Conservation (phyloP, 1,140 invertebrate species). For the Drosophila pseudoananassae region DNA sequence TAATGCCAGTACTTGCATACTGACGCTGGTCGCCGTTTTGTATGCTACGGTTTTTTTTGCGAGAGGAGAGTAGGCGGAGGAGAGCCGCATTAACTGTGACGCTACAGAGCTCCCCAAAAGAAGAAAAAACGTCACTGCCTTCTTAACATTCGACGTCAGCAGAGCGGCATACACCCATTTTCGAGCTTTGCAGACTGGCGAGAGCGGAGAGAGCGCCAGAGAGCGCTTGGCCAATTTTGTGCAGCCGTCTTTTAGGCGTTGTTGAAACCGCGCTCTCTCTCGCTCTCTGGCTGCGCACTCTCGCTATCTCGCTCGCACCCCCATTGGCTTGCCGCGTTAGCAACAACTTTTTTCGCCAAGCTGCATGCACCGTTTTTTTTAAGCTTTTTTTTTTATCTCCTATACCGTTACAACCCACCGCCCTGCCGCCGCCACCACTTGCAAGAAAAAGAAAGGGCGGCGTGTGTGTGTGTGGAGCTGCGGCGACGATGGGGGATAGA, state of each 20-base stretch:
- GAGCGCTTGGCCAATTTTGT: slow-evolving; percentile 12
- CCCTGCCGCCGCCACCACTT: too few species aligned
- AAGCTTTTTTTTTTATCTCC: neutral
- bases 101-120: neutral
- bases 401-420: too few species aligned
- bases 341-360: slow-evolving; percentile 82
- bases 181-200: slow-evolving; percentile 9
- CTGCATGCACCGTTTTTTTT: slow-evolving; percentile 66
- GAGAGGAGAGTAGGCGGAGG: neutral
- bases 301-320: slow-evolving; percentile 56
- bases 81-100: slow-evolving; percentile 1
- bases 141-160: slow-evolving; percentile 9
- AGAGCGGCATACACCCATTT: slow-evolving; percentile 16
- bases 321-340: slow-evolving; percentile 69
- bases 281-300: slow-evolving; percentile 12
- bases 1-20: too few species aligned
- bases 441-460: neutral
- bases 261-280: slow-evolving; percentile 33
- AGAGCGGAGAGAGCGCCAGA: neutral
- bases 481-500: neutral
- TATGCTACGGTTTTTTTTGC: slow-evolving; percentile 50
- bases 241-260: slow-evolving; percentile 68
- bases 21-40: slow-evolving; percentile 25
- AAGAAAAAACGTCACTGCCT: neutral
- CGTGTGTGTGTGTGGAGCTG: neutral